phyloP scores from a whole-genome alignment of 2,113 vertebrate species.

The Rhegmatorhina hoffmannsi region DNA sequence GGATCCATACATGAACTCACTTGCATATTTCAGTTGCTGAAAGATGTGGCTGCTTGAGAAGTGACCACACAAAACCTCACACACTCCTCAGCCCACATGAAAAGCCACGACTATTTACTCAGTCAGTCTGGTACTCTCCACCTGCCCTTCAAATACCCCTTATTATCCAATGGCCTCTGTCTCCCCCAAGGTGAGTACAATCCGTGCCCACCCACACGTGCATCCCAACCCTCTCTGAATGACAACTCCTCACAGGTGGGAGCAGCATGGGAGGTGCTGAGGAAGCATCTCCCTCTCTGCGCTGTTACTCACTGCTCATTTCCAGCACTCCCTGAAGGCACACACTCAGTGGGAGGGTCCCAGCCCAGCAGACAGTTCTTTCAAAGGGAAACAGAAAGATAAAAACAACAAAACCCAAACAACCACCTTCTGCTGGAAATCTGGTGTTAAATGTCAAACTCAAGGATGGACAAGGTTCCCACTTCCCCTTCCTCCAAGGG shows the following conservation, averaged over 20 bases:
- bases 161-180: not conserved
- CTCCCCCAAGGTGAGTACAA: not conserved
- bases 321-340: not conserved
- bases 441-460: not conserved
- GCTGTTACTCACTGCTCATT: not conserved
- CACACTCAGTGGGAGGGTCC: not conserved
- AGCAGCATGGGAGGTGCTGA: fast-evolving
- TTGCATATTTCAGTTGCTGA: not conserved
- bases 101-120: not conserved
- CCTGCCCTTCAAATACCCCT: not conserved
- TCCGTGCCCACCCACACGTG: not conserved
- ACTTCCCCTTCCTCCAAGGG: not conserved
- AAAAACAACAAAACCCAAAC: fast-evolving
- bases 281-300: not conserved
- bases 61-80: not conserved
- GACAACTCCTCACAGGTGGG: fast-evolving
- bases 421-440: not conserved
- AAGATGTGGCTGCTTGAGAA: not conserved
- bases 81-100: not conserved
- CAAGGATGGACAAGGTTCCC: not conserved
- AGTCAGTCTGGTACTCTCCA: not conserved
- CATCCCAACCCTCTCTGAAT: not conserved
- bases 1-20: not conserved
- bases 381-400: not conserved
- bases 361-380: not conserved